Conservation (phyloP, 2,113 vertebrate genomes). For the Misgurnus mizolepis region DNA sequence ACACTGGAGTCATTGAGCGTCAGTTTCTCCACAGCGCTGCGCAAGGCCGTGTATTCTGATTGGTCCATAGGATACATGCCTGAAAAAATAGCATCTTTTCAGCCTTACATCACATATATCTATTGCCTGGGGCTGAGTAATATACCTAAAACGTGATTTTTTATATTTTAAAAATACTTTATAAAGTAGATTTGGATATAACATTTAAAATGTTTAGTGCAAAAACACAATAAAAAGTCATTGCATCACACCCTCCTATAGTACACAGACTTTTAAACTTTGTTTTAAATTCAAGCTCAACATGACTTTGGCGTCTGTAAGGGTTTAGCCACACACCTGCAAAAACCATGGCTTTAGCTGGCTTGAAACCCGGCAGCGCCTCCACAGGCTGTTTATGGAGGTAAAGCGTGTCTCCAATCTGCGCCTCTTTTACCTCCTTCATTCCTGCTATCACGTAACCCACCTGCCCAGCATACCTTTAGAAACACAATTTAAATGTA, state of each 20-base stretch:
- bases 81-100: conserved; percentile 54
- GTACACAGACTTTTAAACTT: background rate
- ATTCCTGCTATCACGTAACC: conserved; percentile 94
- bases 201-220: too few species aligned
- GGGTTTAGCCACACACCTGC: conserved; percentile 78
- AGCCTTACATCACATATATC: background rate
- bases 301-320: background rate
- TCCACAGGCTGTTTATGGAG: conserved; percentile 87
- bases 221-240: background rate
- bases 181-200: too few species aligned
- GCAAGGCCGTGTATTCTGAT: conserved; percentile 88
- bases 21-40: conserved; percentile 90
- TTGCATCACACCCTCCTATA: background rate
- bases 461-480: conserved; percentile 94
- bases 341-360: conserved; percentile 97
- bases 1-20: conserved; percentile 96
- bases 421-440: conserved; percentile 97
- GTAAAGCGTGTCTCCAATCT: conserved; percentile 95
- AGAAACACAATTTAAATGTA: conserved; percentile 18
- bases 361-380: conserved; percentile 91
- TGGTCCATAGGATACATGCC: conserved; percentile 95
- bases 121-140: background rate
- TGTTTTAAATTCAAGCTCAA: background rate
- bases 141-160: too few species aligned
- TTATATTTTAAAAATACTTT: too few species aligned